Conservation (phyloP, 2,113 vertebrate species). For the Brachyistius frenatus region DNA sequence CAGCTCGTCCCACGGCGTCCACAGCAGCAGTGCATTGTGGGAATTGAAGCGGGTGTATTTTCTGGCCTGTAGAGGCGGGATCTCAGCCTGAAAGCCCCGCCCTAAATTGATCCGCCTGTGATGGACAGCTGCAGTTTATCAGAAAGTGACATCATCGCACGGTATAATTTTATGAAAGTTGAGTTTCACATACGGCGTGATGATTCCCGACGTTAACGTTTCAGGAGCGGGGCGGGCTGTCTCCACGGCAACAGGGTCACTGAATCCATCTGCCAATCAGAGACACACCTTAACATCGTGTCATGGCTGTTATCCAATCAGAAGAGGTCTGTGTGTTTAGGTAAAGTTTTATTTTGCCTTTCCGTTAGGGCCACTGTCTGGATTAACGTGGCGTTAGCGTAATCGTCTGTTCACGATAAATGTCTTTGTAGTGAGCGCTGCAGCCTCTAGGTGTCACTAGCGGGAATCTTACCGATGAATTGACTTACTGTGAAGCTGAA, state of each 20-base stretch:
- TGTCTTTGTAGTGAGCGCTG: too few species aligned
- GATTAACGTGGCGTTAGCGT: too few species aligned
- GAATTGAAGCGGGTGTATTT: neutral
- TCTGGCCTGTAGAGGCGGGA: constrained; percentile 11
- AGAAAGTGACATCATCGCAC: too few species aligned
- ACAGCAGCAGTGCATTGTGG: constrained; percentile 66
- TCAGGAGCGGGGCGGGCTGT: constrained; percentile 5
- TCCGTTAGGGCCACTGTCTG: too few species aligned
- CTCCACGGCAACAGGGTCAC: constrained; percentile 30
- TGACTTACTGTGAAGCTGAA: constrained; percentile 40
- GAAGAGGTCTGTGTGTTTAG: neutral
- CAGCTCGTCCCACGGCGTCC: constrained; percentile 50
- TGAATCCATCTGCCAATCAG: constrained; percentile 44
- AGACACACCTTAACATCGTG: neutral
- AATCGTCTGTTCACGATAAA: too few species aligned
- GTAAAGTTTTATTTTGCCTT: too few species aligned
- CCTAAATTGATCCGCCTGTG: constrained; percentile 65
- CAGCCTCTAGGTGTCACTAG: too few species aligned
- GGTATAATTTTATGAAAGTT: too few species aligned
- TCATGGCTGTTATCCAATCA: neutral
- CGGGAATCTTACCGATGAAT: too few species aligned
- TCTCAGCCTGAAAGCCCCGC: constrained; percentile 61
- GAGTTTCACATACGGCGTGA: constrained; percentile 39
- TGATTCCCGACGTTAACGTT: constrained; percentile 25
- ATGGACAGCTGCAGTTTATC: too few species aligned